Evolutionary conservation across 2,113 vertebrate genomes (phyloP).

Genomic region (Cephalopholis sonnerati): DNA sequence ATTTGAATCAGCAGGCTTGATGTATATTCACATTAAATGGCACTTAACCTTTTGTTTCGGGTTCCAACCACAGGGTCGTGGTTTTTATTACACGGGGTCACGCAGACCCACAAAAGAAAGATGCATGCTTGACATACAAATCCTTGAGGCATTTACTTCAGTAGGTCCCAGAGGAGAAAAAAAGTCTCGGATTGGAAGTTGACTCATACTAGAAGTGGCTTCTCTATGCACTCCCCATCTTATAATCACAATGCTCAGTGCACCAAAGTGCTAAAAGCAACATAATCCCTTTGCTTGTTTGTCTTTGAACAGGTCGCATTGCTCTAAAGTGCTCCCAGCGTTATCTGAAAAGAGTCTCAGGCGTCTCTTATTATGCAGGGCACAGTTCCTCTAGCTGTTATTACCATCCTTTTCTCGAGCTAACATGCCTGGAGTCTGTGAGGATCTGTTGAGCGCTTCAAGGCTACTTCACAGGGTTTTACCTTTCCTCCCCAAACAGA

Average conservation of each 20-base stretch:
- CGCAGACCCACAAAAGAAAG: slow-evolving; percentile 44
- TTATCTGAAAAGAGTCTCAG: slow-evolving; percentile 80
- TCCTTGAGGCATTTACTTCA: slow-evolving; percentile 58
- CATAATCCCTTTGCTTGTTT: slow-evolving; percentile 82
- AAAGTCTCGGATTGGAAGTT: slow-evolving; percentile 53
- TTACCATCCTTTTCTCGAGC: slow-evolving; percentile 73
- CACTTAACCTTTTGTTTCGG: background rate
- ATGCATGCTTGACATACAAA: slow-evolving; percentile 65
- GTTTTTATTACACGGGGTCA: slow-evolving; percentile 27
- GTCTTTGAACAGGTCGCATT: slow-evolving; percentile 77
- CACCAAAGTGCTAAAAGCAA: slow-evolving; percentile 77
- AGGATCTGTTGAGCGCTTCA: slow-evolving; percentile 71
- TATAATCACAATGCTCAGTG: slow-evolving; percentile 70
- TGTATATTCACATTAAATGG: slow-evolving; percentile 11
- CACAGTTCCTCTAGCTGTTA: slow-evolving; percentile 72
- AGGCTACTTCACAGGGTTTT: slow-evolving; percentile 71
- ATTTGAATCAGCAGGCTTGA: slow-evolving; percentile 9
- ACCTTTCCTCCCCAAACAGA: slow-evolving; percentile 71
- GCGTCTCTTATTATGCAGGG: slow-evolving; percentile 80
- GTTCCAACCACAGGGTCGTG: background rate
- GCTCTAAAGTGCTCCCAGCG: slow-evolving; percentile 79
- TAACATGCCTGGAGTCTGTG: slow-evolving; percentile 66
- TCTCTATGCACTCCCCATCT: slow-evolving; percentile 56
- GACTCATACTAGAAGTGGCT: slow-evolving; percentile 68
- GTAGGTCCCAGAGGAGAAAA: slow-evolving; percentile 27